Evolutionary conservation across 2,797 vertebrate genomes (phyloP).

Genomic region (Paguma larvata): DNA sequence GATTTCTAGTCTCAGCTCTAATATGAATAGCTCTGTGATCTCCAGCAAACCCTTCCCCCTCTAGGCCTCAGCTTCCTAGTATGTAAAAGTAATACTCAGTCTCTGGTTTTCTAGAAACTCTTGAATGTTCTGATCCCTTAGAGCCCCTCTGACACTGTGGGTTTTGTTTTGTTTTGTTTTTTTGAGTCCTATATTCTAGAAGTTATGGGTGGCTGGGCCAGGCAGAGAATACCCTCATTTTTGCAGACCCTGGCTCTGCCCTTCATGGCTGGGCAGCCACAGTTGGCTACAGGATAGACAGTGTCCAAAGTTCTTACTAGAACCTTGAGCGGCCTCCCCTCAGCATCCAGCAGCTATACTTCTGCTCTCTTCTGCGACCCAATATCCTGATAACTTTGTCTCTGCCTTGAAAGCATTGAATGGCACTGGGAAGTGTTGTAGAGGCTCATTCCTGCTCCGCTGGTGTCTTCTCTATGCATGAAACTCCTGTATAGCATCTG

Average conservation of each 20-base stretch:
- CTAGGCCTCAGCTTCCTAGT: conserved; percentile 1
- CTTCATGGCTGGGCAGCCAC: background rate
- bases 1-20: background rate
- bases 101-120: background rate
- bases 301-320: background rate
- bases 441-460: background rate
- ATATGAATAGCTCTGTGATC: background rate
- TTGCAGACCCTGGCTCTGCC: background rate
- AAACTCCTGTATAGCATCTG: background rate
- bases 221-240: background rate
- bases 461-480: background rate
- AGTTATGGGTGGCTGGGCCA: background rate
- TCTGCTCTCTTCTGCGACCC: background rate
- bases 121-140: background rate
- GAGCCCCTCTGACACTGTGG: background rate
- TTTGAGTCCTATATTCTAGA: background rate
- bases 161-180: no score
- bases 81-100: background rate
- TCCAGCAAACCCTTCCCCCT: accelerated
- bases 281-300: background rate
- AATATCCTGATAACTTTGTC: background rate
- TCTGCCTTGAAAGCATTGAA: background rate
- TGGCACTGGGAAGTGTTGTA: background rate
- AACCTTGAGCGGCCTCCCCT: background rate
- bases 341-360: background rate